phyloP scores from a whole-genome alignment of 1,140 invertebrate species.

The Bombus fervidus region DNA sequence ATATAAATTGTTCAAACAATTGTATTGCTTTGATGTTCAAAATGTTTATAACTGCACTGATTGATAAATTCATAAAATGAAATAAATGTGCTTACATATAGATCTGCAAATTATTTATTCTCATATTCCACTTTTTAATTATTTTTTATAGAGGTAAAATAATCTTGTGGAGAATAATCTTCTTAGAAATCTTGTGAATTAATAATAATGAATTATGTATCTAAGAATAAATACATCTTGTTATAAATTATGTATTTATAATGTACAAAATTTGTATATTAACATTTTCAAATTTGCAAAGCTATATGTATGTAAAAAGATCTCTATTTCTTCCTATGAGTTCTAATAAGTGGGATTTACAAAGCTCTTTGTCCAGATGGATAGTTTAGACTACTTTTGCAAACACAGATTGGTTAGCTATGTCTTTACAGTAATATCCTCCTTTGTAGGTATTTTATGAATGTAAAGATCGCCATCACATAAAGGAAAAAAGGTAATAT shows the following conservation, averaged over 20 bases:
- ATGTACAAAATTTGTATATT: background rate
- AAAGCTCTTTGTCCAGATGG: background rate
- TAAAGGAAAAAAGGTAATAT: background rate
- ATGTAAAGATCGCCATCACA: background rate
- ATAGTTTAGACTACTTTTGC: background rate
- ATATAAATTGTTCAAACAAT: background rate
- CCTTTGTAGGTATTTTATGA: background rate
- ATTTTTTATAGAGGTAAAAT: background rate
- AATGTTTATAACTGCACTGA: background rate
- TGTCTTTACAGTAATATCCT: background rate
- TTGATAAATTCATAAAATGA: background rate
- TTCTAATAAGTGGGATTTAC: background rate
- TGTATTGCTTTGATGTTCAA: background rate
- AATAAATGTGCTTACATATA: background rate
- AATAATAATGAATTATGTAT: background rate
- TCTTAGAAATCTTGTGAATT: background rate
- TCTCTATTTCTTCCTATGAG: background rate
- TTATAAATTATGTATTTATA: background rate
- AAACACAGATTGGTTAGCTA: background rate
- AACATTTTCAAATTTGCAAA: background rate
- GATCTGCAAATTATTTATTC: background rate
- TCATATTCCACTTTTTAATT: background rate
- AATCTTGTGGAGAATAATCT: no score
- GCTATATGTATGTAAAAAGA: background rate
- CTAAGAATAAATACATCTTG: background rate